phyloP scores from a whole-genome alignment of 2,113 vertebrate species.

The Nyctereutes procyonoides region DNA sequence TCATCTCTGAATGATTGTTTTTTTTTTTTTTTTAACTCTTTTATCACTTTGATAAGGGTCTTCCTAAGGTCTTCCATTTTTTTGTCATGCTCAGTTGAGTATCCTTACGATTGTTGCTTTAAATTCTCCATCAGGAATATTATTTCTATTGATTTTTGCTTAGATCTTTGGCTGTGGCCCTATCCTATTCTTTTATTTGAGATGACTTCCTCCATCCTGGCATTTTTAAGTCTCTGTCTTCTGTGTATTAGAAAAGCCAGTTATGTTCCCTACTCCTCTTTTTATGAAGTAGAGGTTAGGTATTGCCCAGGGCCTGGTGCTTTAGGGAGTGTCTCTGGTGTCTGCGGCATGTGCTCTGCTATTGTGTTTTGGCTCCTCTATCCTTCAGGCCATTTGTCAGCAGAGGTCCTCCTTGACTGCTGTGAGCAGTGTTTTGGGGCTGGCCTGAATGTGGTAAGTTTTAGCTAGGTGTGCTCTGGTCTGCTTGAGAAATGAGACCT shows the following conservation, averaged over 20 bases:
- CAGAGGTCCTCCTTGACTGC: neutral
- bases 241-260: neutral
- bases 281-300: neutral
- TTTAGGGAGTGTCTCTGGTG: neutral
- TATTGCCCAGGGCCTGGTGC: neutral
- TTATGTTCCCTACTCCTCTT: neutral
- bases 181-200: neutral
- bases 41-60: neutral
- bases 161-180: neutral
- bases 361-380: neutral
- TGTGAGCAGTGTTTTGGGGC: neutral
- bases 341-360: neutral
- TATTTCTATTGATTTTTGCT: neutral
- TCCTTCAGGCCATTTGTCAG: neutral
- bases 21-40: neutral
- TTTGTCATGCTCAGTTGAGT: neutral
- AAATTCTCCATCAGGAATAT: neutral
- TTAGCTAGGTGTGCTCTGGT: neutral
- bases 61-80: neutral
- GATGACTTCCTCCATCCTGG: neutral
- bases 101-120: neutral
- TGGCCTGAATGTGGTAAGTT: neutral
- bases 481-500: neutral
- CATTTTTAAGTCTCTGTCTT: neutral
- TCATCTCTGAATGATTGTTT: neutral